Conservation (phyloP, 2,113 vertebrate genomes). For the Petrocephalus zakoni region DNA sequence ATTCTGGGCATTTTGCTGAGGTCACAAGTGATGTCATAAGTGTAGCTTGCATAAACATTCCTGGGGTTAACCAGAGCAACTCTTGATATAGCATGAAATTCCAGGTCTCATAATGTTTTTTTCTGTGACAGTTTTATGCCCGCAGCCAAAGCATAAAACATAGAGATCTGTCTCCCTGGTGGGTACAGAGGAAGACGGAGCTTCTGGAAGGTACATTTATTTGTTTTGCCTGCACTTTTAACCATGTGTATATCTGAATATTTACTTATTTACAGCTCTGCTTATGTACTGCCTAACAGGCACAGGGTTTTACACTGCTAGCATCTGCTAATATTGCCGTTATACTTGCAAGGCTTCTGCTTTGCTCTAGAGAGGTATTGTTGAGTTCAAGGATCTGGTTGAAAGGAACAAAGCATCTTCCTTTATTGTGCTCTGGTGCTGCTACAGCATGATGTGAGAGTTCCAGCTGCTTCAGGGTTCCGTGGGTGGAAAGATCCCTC, state of each 20-base stretch:
- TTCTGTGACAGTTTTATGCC: background rate
- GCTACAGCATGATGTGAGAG: background rate
- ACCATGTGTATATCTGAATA: background rate
- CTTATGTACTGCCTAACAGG: background rate
- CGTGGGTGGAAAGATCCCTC: background rate
- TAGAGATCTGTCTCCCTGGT: background rate
- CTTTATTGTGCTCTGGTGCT: background rate
- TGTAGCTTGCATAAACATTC: background rate
- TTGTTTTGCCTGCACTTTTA: background rate
- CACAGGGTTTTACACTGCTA: background rate
- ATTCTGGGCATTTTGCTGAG: slow-evolving; percentile 3
- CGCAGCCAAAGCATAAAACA: background rate
- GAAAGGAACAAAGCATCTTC: background rate
- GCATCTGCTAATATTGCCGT: background rate
- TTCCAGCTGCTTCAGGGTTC: background rate
- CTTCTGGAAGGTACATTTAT: background rate
- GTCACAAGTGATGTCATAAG: background rate
- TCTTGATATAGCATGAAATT: background rate
- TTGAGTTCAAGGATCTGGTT: background rate
- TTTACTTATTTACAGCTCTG: background rate
- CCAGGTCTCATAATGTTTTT: background rate
- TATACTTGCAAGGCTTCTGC: background rate
- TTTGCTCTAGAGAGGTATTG: background rate
- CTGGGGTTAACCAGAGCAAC: background rate
- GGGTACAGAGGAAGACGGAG: background rate